Percentiles rank a stretch among this genome's conserved stretches.
Evolutionary conservation across 2,888 invertebrate genomes (phyloP).

Genomic region (Sylvicola fuscatus): DNA sequence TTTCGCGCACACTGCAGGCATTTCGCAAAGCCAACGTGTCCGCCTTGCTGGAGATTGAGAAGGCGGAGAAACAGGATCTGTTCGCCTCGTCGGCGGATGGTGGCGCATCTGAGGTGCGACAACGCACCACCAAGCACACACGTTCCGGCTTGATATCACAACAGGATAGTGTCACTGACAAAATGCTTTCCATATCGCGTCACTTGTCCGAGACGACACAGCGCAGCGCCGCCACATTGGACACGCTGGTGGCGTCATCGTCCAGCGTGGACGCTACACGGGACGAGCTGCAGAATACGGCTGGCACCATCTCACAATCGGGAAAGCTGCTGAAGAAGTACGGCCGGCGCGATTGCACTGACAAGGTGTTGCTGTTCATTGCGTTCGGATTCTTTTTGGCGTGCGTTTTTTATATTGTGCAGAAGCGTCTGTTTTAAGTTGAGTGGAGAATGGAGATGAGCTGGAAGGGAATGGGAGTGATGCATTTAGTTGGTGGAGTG

Average conservation of each 20-base stretch:
- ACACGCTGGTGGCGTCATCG: conserved; percentile 49
- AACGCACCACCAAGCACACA: conserved; percentile 35
- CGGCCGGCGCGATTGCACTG: conserved; percentile 83
- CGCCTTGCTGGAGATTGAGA: conserved; percentile 60
- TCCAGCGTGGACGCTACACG: conserved; percentile 52
- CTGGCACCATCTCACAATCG: conserved; percentile 72
- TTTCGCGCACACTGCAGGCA: conserved; percentile 40
- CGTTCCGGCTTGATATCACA: conserved; percentile 31
- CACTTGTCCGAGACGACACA: conserved; percentile 74
- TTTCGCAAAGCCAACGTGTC: conserved; percentile 65
- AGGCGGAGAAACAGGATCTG: conserved; percentile 49
- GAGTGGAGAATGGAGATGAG: background rate
- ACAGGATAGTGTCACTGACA: conserved; percentile 55
- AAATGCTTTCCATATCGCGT: conserved; percentile 62
- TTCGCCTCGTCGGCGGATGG: conserved; percentile 28
- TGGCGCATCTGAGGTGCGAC: conserved; percentile 32
- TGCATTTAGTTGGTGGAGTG: no score
- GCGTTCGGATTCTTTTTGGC: conserved; percentile 77
- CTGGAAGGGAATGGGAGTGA: no score
- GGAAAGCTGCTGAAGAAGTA: conserved; percentile 86
- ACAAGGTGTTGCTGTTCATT: conserved; percentile 74
- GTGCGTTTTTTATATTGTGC: conserved; percentile 81
- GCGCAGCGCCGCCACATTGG: conserved; percentile 68
- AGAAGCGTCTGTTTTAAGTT: conserved; percentile 60
- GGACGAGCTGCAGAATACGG: conserved; percentile 67